phyloP scores from a whole-genome alignment of 2,888 invertebrate genomes.

The Amiota mariae region DNA sequence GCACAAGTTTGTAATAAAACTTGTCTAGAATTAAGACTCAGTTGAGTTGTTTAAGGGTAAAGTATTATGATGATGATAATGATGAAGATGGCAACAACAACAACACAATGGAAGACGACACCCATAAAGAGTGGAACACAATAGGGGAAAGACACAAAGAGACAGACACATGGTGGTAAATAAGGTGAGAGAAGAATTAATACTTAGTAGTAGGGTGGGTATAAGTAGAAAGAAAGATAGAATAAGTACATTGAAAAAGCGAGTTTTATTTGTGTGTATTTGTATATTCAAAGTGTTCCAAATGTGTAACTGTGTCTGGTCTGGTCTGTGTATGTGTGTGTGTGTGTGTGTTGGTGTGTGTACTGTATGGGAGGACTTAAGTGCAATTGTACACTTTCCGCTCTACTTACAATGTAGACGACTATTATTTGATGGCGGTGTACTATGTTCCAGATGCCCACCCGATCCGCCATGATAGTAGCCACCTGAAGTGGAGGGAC shows the following conservation, averaged over 20 bases:
- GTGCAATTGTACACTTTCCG: conserved; percentile 35
- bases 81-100: too few species aligned
- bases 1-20: too few species aligned
- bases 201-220: not conserved
- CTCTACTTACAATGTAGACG: conserved; percentile 78
- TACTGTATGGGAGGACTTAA: not conserved
- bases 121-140: too few species aligned
- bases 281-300: not conserved
- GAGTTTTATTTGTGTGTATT: not conserved
- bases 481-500: conserved; percentile 70
- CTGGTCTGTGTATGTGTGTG: not conserved
- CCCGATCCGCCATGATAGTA: conserved; percentile 73
- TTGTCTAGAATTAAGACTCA: too few species aligned
- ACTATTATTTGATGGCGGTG: conserved; percentile 76
- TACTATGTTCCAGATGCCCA: conserved; percentile 73
- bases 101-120: too few species aligned
- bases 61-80: too few species aligned
- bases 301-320: not conserved
- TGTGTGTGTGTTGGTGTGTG: not conserved
- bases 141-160: not conserved
- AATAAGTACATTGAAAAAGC: not conserved
- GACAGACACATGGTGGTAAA: not conserved
- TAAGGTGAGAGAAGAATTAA: not conserved
- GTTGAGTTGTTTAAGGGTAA: too few species aligned
- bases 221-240: not conserved